Conservation (phyloP, 2,888 invertebrate genomes). For the Taphrorychus bicolor region DNA sequence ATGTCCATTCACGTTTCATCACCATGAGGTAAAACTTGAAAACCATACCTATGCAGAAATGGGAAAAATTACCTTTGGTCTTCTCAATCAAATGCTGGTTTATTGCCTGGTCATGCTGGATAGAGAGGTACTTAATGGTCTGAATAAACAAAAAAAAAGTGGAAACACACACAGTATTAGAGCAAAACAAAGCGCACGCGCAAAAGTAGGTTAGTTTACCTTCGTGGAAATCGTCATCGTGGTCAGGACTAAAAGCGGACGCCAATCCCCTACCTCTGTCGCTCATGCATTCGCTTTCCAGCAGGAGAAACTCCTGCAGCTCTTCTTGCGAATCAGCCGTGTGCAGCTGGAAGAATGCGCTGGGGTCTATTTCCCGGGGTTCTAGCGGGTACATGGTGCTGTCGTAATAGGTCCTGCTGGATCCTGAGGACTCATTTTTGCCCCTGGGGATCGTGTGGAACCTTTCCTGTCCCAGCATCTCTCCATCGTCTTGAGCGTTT, state of each 20-base stretch:
- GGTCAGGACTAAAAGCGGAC: conserved; percentile 55
- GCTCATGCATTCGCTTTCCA: conserved; percentile 67
- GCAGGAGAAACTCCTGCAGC: conserved; percentile 67
- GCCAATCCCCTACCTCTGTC: conserved; percentile 62
- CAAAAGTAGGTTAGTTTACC: conserved; percentile 33
- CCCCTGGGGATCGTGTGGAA: conserved; percentile 65
- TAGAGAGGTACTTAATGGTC: conserved; percentile 46
- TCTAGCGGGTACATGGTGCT: conserved; percentile 64
- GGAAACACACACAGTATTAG: conserved; percentile 43
- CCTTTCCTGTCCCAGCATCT: conserved; percentile 53
- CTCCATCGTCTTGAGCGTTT: conserved; percentile 46
- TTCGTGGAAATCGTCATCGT: conserved; percentile 35
- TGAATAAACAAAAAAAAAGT: conserved; percentile 46
- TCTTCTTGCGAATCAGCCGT: conserved; percentile 69
- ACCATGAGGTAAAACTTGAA: no score
- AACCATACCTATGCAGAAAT: background rate
- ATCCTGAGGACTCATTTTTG: conserved; percentile 55
- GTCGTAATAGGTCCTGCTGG: conserved; percentile 46
- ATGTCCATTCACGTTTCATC: no score
- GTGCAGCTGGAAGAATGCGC: conserved; percentile 65
- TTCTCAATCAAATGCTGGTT: background rate
- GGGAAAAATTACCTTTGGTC: background rate
- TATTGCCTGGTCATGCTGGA: conserved; percentile 50
- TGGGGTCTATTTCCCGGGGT: conserved; percentile 66
- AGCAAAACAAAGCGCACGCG: conserved; percentile 41